These are phyloP conservation scores for Pygoscelis antarcticus DNA, from an alignment of 2,113 vertebrate species.

Conservation along the genomic window DNA sequence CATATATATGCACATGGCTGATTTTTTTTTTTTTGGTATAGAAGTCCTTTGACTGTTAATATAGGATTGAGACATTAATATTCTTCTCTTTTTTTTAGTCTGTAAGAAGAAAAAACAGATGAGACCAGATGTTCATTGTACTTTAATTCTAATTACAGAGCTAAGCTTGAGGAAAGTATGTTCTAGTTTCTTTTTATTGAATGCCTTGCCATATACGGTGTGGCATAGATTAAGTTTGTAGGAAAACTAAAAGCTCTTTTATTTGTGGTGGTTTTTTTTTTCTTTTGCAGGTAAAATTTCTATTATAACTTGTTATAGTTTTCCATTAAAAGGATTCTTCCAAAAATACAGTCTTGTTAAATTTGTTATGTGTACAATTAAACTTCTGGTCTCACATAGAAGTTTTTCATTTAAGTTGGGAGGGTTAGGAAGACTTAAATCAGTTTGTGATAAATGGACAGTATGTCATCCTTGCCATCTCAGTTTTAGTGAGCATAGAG, in stretches of 20 bases:
- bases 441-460: background rate
- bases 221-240: background rate
- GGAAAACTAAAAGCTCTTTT: background rate
- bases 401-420: background rate
- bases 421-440: background rate
- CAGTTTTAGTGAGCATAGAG: background rate
- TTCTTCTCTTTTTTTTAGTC: background rate
- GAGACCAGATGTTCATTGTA: background rate
- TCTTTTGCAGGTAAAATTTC: background rate
- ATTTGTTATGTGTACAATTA: background rate
- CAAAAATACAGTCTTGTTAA: background rate
- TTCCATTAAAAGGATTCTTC: background rate
- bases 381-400: background rate
- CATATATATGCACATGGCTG: accelerated
- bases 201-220: background rate
- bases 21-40: background rate
- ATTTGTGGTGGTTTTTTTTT: background rate
- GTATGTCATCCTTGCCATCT: background rate
- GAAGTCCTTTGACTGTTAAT: background rate
- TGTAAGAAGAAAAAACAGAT: background rate
- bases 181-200: background rate
- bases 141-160: background rate
- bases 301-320: background rate
- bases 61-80: background rate
- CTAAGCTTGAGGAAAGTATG: background rate